Evolutionary conservation across 2,797 vertebrate genomes (phyloP).

Genomic region (Phataginus tricuspis): DNA sequence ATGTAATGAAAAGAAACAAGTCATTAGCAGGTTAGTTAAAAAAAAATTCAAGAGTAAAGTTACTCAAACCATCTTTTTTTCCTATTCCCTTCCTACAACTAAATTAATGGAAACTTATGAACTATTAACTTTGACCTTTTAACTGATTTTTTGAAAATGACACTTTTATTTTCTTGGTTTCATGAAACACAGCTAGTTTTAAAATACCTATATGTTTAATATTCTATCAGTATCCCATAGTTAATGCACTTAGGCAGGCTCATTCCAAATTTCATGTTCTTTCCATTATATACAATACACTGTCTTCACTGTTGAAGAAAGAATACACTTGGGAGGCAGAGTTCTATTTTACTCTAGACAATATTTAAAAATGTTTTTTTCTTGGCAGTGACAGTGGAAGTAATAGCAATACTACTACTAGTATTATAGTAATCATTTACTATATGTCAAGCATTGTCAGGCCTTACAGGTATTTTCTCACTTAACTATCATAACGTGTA

Average conservation of each 20-base stretch:
- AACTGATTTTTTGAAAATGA: constrained; percentile 29
- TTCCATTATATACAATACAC: background rate
- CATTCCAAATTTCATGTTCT: constrained; percentile 6
- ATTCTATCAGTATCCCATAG: background rate
- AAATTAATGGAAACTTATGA: background rate
- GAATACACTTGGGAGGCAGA: background rate
- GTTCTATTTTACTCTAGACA: background rate
- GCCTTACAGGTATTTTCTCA: background rate
- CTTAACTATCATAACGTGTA: background rate
- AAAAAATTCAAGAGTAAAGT: background rate
- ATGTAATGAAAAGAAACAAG: background rate
- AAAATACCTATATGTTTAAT: background rate
- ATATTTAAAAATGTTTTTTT: background rate
- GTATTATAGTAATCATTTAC: background rate
- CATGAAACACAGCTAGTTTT: background rate
- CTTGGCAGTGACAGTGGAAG: background rate
- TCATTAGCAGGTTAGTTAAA: background rate
- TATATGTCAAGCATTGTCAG: background rate
- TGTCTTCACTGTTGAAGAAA: constrained; percentile 21
- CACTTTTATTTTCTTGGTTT: constrained; percentile 25
- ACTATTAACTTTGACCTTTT: background rate
- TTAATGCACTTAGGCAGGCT: background rate
- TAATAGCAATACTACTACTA: background rate
- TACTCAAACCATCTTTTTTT: background rate
- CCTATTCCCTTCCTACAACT: background rate